Evolutionary conservation across 2,888 invertebrate species (phyloP), one percentile per base, ranked within the genome.

Genomic region (Acrobasis consociella): DNA sequence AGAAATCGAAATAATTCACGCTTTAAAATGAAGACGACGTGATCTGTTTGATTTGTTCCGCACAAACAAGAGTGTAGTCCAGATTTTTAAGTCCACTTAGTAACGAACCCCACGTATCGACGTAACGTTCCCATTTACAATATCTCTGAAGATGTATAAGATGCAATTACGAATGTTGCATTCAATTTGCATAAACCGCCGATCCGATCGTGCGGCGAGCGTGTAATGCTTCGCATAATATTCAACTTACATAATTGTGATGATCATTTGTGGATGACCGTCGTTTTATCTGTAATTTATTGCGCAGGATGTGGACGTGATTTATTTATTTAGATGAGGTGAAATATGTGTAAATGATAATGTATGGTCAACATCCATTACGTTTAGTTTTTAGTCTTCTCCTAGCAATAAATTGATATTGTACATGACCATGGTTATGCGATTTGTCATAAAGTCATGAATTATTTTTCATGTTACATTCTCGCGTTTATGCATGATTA

Each of bases 151-250:
- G 46, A 52, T 13, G 31, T 31, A 13, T n/a, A 52, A 52, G 46
- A 46, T 13, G 31, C 52, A 52, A 52, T 52, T 52, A 52, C 11
- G 22, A 37, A 31, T 52, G 52, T 31, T 52, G 52, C 52, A n/a
- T 52, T 31, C 46, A 52, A 52, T 52, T 52, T 52, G 22, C 31
- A 52, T 52, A 31, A 52, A 52, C 52, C 22, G 52, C 11, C 11
- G 11, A 8, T 52, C 11, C 11, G 11, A 8, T 52, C 11, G 52
- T 31, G 52, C 16, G 50, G 50, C 8, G 50, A 50, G 13, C 52
- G 52, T 37, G 52, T 52, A 52, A 52, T 52, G 31, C 31, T n/a
- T 37, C 13, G 13, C 52, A 52, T 52, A 31, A 52, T 13, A 52
- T 46, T 46, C 31, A 37, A 52, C 8, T 52, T 52, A 52, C 11